Base-by-base conservation (phyloP, 2,888 invertebrate species). In the Synanthedon andrenaeformis region DNA sequence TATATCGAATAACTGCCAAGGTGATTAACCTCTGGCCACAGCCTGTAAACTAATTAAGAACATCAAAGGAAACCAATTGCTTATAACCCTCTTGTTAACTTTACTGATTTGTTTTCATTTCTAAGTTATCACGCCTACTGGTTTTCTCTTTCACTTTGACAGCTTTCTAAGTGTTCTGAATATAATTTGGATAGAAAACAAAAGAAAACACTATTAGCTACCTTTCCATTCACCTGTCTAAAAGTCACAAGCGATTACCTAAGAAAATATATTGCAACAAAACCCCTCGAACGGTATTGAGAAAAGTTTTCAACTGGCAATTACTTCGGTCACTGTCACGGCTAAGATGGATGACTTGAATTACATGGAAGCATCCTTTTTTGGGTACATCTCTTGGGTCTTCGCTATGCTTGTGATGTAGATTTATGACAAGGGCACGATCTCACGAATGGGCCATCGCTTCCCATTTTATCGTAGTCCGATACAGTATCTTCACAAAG, bases 261-360 rank as follows among this genome's bases (percentile, higher is more conserved):
- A 45, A 12, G 13, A 45, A n/a, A 49, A 17, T 49, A 23, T 45
- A 12, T 49, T 49, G 17, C 14, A 17, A 17, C 17, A 49, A 49
- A 13, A 12, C 19, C 49, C 12, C 14, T 28, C 41, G 23, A 23
- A 52, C 45, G 42, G 54, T 49, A 51, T 49, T 42, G 51, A 35
- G 51, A 35, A 63, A 70, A 75, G 67, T 60, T 69, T 69, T 62
- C 62, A 63, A 59, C 63, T 62, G 59, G 61, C 71, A 72, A 72
- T 74, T 72, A 72, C 70, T 67, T 57, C 56, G 66, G 63, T 56
- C 65, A 67, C 62, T 69, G 70, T 73, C 72, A 62, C 60, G 59
- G 54, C 56, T 52, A 72, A 75, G 75, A 76, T 70, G 62, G 70
- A 76, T 76, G 57, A 63, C 66, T 56, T 55, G 66, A 66, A 71